A percentile compares a stretch with the other conserved stretches of the same genome.
Conservation (phyloP, 2,888 invertebrate species). For the Phengaris arion region DNA sequence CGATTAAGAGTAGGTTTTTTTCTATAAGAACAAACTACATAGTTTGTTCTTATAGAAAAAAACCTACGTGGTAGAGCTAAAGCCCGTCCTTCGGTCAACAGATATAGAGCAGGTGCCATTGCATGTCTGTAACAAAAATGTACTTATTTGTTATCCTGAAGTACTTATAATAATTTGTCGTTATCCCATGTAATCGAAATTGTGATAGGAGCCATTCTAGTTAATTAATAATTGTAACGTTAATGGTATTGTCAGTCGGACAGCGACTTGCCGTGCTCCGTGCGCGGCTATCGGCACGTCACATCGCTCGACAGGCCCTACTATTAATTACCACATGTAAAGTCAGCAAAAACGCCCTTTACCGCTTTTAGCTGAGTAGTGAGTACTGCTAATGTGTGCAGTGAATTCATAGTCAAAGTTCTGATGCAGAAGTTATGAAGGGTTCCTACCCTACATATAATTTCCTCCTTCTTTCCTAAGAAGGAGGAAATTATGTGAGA, state of each 20-base stretch:
- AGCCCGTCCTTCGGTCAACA: background rate
- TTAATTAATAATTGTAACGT: constrained; percentile 72
- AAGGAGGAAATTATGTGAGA: too few relatives aligned
- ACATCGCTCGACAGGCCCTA: constrained; percentile 54
- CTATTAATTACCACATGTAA: constrained; percentile 53
- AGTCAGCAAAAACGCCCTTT: constrained; percentile 27
- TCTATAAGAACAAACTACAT: too few relatives aligned
- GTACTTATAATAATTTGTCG: background rate
- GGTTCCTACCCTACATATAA: too few relatives aligned
- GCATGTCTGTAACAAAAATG: background rate
- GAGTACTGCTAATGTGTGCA: too few relatives aligned
- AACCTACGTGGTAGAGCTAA: too few relatives aligned
- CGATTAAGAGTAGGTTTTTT: too few relatives aligned
- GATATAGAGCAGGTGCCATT: background rate
- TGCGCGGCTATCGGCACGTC: constrained; percentile 65
- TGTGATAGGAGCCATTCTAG: constrained; percentile 42
- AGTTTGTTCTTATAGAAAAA: too few relatives aligned
- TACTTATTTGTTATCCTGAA: background rate
- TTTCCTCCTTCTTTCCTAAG: too few relatives aligned
- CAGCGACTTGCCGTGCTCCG: constrained; percentile 54
- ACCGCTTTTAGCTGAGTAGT: too few relatives aligned
- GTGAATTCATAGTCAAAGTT: too few relatives aligned
- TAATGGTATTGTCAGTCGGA: constrained; percentile 74
- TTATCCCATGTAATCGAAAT: constrained; percentile 10
- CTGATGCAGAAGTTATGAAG: too few relatives aligned